Conservation (phyloP, 2,797 vertebrate genomes). For the Philypnodon macrostomus region DNA sequence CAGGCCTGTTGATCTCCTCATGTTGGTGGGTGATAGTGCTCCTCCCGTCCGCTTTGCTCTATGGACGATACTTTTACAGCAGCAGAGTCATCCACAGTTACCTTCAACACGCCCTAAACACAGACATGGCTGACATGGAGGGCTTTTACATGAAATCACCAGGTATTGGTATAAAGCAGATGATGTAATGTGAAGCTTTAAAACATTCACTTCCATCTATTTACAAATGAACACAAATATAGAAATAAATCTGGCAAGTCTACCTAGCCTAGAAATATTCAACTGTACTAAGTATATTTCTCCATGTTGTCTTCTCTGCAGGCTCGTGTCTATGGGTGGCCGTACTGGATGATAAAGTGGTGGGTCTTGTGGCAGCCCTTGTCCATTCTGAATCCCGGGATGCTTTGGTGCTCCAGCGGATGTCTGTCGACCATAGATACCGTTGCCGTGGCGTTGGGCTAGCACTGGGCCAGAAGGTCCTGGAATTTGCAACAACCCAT, state of each 20-base stretch:
- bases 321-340: constrained; percentile 87
- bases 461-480: constrained; percentile 80
- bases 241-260: too few species aligned
- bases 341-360: constrained; percentile 76
- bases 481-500: constrained; percentile 81
- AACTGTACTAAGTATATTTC: too few species aligned
- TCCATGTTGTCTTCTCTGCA: constrained; percentile 56
- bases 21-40: constrained; percentile 54
- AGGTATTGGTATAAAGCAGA: constrained; percentile 23
- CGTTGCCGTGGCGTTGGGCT: constrained; percentile 78
- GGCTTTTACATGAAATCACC: constrained; percentile 43
- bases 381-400: constrained; percentile 67
- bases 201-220: too few species aligned
- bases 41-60: constrained; percentile 37
- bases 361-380: constrained; percentile 81
- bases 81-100: constrained; percentile 26
- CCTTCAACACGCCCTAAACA: constrained; percentile 28
- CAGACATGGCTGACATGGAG: constrained; percentile 53
- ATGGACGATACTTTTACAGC: constrained; percentile 52
- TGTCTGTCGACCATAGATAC: constrained; percentile 82
- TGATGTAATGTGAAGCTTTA: too few species aligned
- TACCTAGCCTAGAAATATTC: too few species aligned
- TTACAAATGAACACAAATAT: too few species aligned
- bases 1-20: constrained; percentile 28
- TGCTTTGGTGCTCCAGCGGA: constrained; percentile 78